Base-by-base conservation (phyloP, 2,888 invertebrate genomes). In the Ophion costatus region DNA sequence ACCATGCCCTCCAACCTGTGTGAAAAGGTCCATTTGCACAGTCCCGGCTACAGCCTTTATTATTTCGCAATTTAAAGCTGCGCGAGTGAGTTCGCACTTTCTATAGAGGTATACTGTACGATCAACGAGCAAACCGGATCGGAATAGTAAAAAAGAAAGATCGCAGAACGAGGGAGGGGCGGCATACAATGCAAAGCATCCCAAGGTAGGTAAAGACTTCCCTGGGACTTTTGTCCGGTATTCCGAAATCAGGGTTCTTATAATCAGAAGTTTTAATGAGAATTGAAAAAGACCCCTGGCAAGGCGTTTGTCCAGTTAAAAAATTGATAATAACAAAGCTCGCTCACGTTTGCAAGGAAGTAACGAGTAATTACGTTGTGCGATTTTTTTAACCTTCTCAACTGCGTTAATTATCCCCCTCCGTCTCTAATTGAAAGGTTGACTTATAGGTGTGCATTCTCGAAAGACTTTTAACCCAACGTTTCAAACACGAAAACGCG, bases 31-130 rank as follows among this genome's bases (percentile, higher is more conserved):
- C 57, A 79, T 77, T 85, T 76, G 70, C 63, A 22, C 61, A 63
- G 45, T 82, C 80, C 57, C 80, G n/a, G 66, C 64, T 71, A 67
- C 57, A 76, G 70, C 71, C 71, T 80, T 85, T 82, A 82, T 84
- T 84, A 80, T 82, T 85, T 80, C 73, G 61, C 75, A 64, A 76
- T 85, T 85, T 76, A 57, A 76, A 82, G 79, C 76, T 57, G 56
- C 73, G 61, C 71, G 61, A 24, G 67, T 38, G 63, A 20, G 73
- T 63, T 63, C 14, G 63, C 33, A 20, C 29, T 77, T 14, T 45
- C 24, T 56, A 29, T 64, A 20, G 51, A 42, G 59, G 10, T 57
- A 77, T 42, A 67, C 17, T 11, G 17, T 29, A n/a, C 57, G 74
- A 42, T 74, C 57, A 75, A 75, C 63, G 74, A n/a, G 63, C 64